Conservation (phyloP, 2,888 invertebrate species). For the Psylliodes chrysocephalus region DNA sequence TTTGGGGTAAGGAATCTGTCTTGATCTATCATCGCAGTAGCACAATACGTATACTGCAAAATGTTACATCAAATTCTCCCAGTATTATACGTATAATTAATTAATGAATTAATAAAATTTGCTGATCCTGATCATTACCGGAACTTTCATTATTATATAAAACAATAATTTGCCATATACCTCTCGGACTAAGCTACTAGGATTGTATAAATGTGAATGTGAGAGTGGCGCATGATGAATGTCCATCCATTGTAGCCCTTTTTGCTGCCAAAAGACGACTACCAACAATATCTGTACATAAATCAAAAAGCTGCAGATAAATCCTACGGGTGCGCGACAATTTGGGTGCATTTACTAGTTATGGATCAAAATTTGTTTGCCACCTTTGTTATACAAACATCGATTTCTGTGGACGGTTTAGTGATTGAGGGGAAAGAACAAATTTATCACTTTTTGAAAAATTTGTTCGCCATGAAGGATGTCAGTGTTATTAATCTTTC, state of each 20-base stretch:
- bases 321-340: constrained; percentile 54
- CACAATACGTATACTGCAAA: too few species aligned
- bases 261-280: constrained; percentile 58
- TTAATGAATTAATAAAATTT: too few species aligned
- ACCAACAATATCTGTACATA: constrained; percentile 63
- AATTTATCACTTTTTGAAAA: background rate
- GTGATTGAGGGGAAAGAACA: too few species aligned
- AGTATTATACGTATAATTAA: too few species aligned
- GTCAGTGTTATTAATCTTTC: too few species aligned
- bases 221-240: constrained; percentile 57
- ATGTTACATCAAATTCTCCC: too few species aligned
- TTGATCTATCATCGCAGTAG: too few species aligned
- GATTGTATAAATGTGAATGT: constrained; percentile 27
- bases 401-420: background rate
- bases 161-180: too few species aligned
- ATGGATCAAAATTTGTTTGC: constrained; percentile 18
- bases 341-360: constrained; percentile 51
- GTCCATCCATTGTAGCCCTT: constrained; percentile 60
- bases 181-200: background rate
- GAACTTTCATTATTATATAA: too few species aligned
- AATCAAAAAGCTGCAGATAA: constrained; percentile 63
- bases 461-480: too few species aligned
- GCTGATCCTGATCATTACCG: too few species aligned
- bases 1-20: too few species aligned
- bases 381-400: background rate